Conservation (phyloP, 2,888 invertebrate species). For the Oscheius myriophilus region DNA sequence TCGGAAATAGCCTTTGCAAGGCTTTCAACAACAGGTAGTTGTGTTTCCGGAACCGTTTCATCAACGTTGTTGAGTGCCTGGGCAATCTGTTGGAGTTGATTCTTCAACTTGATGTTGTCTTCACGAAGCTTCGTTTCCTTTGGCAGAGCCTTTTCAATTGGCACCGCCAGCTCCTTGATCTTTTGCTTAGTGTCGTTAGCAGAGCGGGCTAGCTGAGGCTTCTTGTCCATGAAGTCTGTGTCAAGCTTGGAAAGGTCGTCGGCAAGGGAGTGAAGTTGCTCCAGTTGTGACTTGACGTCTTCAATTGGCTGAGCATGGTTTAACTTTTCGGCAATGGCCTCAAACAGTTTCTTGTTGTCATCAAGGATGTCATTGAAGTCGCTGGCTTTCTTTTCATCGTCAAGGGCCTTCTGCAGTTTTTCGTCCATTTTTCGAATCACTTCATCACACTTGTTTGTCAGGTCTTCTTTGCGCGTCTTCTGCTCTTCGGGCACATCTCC, state of each 20-base stretch:
- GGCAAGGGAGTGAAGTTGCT: conserved; percentile 7
- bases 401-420: conserved; percentile 34
- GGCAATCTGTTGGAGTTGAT: conserved; percentile 18
- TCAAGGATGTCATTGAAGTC: conserved; percentile 27
- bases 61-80: conserved; percentile 4
- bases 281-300: conserved; percentile 11
- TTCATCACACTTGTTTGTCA: conserved; percentile 30
- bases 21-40: conserved; percentile 20
- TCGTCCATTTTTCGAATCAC: conserved; percentile 34
- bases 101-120: conserved; percentile 22
- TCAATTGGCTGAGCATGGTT: conserved; percentile 5
- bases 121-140: conserved; percentile 22
- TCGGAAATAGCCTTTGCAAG: neutral
- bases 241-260: neutral
- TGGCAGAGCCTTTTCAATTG: conserved; percentile 13
- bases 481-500: conserved; percentile 19
- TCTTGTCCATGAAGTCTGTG: conserved; percentile 25
- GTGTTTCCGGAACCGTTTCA: conserved; percentile 18
- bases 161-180: conserved; percentile 19
- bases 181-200: conserved; percentile 21
- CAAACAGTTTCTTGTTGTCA: conserved; percentile 25
- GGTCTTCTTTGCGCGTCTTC: neutral
- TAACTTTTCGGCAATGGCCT: conserved; percentile 23
- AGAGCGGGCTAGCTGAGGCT: conserved; percentile 14
- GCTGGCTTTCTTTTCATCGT: conserved; percentile 32